Evolutionary conservation across 1,140 invertebrate genomes (phyloP), one percentile per base, ranked within the genome.

Genomic region (Drosophila sp.): DNA sequence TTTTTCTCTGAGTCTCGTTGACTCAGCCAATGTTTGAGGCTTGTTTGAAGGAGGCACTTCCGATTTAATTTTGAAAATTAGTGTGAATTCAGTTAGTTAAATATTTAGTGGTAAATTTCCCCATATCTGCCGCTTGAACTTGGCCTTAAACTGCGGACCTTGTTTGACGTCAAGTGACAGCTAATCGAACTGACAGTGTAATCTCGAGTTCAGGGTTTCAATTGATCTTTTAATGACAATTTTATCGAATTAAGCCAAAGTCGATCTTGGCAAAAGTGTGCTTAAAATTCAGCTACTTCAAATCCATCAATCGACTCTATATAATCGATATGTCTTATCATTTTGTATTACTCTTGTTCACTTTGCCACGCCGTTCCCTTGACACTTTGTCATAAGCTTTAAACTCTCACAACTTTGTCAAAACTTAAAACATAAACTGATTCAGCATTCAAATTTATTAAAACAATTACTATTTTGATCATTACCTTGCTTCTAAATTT

Each of bases 41-140:
- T 51, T 65, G 54, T 54, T 83, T 79, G 72, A 72, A 83, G 71
- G 72, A 62, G 50, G 50, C 41, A 56, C 51, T 77, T 86, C 38
- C 65, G 66, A 38, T 27, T 50, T 46, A 36, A 67, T 61, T 67
- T 69, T 29, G 34, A n/a, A 40, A 62, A 73, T 76, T 71, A 29
- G 40, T 51, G 25, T 41, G 45, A 62, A 50, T 16, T 61, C 43
- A 32, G 57, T 59, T 50, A 32, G 57, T 59, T 50, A 50, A 62
- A 75, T 62, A 50, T 80, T 46, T 41, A 38, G 16, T 63, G 74
- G 82, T 80, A 72, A 86, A 87, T 72, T 77, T 78, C 82, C 69
- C 53, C 34, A 50, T 29, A 16, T 14, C 58, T 16, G 36, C n/a
- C 3, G 34, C 54, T 64, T 89, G 79, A 87, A 89, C 82, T 89